These are phyloP conservation scores for Leptodactylus fallax DNA, from an alignment of 2,797 vertebrate species.

Conservation along the genomic window DNA sequence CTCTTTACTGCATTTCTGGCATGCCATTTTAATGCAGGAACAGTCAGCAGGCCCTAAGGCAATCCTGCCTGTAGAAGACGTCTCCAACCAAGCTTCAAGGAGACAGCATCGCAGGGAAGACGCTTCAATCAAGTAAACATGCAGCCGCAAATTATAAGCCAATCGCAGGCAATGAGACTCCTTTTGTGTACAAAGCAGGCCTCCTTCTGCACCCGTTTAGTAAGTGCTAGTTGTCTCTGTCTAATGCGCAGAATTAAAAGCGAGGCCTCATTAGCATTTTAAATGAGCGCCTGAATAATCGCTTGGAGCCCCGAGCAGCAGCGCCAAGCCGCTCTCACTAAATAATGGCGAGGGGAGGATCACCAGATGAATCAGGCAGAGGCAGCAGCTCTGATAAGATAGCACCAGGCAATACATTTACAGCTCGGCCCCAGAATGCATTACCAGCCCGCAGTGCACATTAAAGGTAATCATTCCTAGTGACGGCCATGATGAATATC, in stretches of 20 bases:
- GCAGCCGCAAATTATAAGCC: slow-evolving; percentile 71
- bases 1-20: slow-evolving; percentile 72
- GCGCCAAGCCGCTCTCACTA: slow-evolving; percentile 54
- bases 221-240: slow-evolving; percentile 60
- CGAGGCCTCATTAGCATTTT: slow-evolving; percentile 65
- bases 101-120: slow-evolving; percentile 69
- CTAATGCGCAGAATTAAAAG: slow-evolving; percentile 65
- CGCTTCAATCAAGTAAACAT: slow-evolving; percentile 73
- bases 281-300: slow-evolving; percentile 64
- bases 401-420: slow-evolving; percentile 34
- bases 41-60: slow-evolving; percentile 72
- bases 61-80: slow-evolving; percentile 66
- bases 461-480: not conserved
- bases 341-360: slow-evolving; percentile 50
- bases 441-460: slow-evolving; percentile 9
- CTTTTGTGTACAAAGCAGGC: slow-evolving; percentile 59
- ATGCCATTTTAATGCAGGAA: slow-evolving; percentile 70
- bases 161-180: slow-evolving; percentile 65
- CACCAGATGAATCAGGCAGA: slow-evolving; percentile 43
- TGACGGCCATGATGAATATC: not conserved
- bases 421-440: not conserved
- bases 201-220: slow-evolving; percentile 53
- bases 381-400: slow-evolving; percentile 27
- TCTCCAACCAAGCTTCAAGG: slow-evolving; percentile 71
- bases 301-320: slow-evolving; percentile 45